These are phyloP conservation scores for Hesperia comma DNA, from an alignment of 2,888 invertebrate species.

Conservation along the genomic window DNA sequence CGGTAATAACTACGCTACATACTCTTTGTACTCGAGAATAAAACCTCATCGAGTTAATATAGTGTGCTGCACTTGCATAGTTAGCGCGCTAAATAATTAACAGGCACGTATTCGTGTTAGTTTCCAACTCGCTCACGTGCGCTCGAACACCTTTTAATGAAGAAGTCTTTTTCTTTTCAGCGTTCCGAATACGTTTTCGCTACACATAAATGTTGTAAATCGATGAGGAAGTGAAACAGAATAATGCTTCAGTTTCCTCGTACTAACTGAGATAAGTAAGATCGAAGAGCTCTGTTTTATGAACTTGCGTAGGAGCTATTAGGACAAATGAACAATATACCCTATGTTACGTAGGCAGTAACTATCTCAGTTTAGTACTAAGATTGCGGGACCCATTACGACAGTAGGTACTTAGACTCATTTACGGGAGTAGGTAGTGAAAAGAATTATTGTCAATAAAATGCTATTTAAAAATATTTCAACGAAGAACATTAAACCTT, in stretches of 20 bases:
- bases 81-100: conserved; percentile 44
- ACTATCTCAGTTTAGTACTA: conserved; percentile 58
- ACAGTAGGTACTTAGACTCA: not conserved
- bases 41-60: conserved; percentile 56
- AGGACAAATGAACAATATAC: conserved; percentile 66
- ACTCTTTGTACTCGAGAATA: conserved; percentile 55
- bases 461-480: not conserved
- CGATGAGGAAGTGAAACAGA: conserved; percentile 36
- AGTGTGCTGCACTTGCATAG: conserved; percentile 49
- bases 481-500: not conserved
- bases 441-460: not conserved
- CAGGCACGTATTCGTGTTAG: conserved; percentile 37
- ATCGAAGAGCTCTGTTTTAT: conserved; percentile 62
- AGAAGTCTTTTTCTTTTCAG: conserved; percentile 35
- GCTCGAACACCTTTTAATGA: conserved; percentile 37
- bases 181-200: conserved; percentile 19
- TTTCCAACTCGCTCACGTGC: conserved; percentile 32
- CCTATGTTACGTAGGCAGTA: conserved; percentile 43
- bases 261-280: conserved; percentile 51
- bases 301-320: conserved; percentile 62
- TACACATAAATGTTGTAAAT: conserved; percentile 19
- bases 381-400: conserved; percentile 48
- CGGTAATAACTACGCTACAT: conserved; percentile 51
- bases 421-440: not conserved
- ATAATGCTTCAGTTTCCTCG: conserved; percentile 46